Conservation (phyloP, 1,140 invertebrate species). For the Agrilus planipennis region DNA sequence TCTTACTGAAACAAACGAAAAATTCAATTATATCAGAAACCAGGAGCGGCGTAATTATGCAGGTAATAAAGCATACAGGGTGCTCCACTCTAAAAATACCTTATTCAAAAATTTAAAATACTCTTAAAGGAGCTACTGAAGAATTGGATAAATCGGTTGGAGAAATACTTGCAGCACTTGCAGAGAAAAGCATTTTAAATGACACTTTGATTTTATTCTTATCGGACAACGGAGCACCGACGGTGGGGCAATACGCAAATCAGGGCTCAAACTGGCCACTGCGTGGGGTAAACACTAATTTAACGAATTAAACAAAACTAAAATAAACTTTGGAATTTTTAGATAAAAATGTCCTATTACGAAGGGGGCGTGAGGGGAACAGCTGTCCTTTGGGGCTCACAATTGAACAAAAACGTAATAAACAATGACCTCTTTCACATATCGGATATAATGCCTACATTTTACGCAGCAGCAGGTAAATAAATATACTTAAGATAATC, state of each 20-base stretch:
- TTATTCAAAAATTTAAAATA: not conserved
- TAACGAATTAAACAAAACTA: conserved; percentile 39
- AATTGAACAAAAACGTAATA: conserved; percentile 43
- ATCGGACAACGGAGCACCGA: conserved; percentile 70
- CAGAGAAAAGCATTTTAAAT: conserved; percentile 50
- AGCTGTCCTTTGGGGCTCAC: conserved; percentile 51
- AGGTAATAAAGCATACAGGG: conserved; percentile 38
- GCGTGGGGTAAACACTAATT: conserved; percentile 49
- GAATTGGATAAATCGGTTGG: conserved; percentile 76
- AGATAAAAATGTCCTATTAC: conserved; percentile 59
- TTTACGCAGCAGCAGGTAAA: conserved; percentile 53
- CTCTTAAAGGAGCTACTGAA: conserved; percentile 65
- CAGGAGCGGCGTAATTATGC: conserved; percentile 62
- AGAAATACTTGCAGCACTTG: conserved; percentile 53
- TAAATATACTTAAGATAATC: conserved; percentile 76
- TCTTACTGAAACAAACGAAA: conserved; percentile 55
- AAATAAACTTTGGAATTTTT: conserved; percentile 29
- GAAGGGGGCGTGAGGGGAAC: conserved; percentile 79
- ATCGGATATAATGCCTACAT: conserved; percentile 79
- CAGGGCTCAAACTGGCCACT: conserved; percentile 79
- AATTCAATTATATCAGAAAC: conserved; percentile 64
- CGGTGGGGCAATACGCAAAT: conserved; percentile 57
- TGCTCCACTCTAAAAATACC: not conserved
- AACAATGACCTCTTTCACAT: conserved; percentile 63
- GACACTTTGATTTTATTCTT: conserved; percentile 65